Conservation (phyloP, 2,113 vertebrate genomes). For the Erythrocercus mccallii region DNA sequence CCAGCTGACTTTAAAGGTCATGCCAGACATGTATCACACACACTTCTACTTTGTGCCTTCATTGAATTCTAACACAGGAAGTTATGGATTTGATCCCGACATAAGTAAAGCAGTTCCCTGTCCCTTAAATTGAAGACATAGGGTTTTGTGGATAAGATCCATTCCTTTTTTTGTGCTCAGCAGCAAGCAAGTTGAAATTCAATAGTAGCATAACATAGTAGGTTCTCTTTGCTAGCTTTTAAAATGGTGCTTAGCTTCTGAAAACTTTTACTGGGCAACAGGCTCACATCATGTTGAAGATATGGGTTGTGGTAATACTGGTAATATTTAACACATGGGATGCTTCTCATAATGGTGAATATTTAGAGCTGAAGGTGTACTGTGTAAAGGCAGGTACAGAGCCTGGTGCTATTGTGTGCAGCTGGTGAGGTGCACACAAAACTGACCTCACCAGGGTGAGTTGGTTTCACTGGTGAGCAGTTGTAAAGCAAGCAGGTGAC, state of each 20-base stretch:
- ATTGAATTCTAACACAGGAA: neutral
- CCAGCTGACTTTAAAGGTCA: neutral
- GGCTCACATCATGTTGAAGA: neutral
- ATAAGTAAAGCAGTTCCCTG: neutral
- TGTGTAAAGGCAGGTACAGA: neutral
- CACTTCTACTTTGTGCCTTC: neutral
- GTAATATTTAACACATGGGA: neutral
- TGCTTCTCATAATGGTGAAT: neutral
- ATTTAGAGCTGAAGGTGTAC: neutral
- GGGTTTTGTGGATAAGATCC: neutral
- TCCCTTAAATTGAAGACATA: neutral
- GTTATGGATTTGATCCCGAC: neutral
- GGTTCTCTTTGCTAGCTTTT: neutral
- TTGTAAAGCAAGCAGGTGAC: neutral
- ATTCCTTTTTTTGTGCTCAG: neutral
- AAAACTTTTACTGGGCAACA: neutral
- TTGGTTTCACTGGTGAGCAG: neutral
- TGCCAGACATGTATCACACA: neutral
- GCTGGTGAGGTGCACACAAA: neutral
- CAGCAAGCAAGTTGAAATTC: neutral
- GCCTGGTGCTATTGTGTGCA: neutral
- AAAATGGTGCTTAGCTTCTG: neutral
- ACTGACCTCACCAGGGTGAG: neutral
- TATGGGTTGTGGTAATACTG: accelerated
- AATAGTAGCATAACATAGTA: neutral